phyloP scores from a whole-genome alignment of 1,140 invertebrate genomes.

The Drosophila tropicalis region DNA sequence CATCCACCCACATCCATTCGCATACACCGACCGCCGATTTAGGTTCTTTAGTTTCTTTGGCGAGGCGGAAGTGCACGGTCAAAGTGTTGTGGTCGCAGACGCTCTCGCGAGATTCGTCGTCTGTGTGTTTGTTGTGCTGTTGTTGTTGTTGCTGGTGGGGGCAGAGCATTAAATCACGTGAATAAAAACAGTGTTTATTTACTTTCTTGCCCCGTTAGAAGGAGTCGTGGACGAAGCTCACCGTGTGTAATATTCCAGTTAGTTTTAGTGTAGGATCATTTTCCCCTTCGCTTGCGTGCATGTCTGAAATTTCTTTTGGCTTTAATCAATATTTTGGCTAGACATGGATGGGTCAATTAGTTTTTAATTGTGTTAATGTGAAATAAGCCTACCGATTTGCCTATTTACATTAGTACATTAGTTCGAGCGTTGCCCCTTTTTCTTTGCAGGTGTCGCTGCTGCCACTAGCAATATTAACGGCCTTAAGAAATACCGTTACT shows the following conservation, averaged over 20 bases:
- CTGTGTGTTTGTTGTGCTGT: slow-evolving; percentile 27
- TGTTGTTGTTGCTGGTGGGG: slow-evolving; percentile 18
- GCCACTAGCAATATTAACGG: slow-evolving; percentile 21
- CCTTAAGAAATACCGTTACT: slow-evolving; percentile 37
- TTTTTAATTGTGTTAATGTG: slow-evolving; percentile 60
- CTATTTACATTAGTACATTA: not conserved
- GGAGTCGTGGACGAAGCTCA: slow-evolving; percentile 29
- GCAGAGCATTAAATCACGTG: slow-evolving; percentile 69
- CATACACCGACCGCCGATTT: not conserved
- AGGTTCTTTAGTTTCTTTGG: slow-evolving; percentile 35
- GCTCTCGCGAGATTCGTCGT: slow-evolving; percentile 17
- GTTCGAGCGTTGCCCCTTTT: slow-evolving; percentile 7
- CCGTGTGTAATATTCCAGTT: slow-evolving; percentile 45
- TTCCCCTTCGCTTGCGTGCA: slow-evolving; percentile 48
- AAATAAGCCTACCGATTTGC: slow-evolving; percentile 39
- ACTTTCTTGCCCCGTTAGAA: slow-evolving; percentile 37
- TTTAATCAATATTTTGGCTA: slow-evolving; percentile 71
- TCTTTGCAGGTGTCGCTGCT: slow-evolving; percentile 38
- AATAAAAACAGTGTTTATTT: slow-evolving; percentile 70
- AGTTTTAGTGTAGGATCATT: slow-evolving; percentile 18
- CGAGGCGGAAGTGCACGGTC: slow-evolving; percentile 33
- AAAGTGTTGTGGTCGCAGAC: slow-evolving; percentile 14
- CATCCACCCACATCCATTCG: not conserved
- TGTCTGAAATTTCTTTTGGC: slow-evolving; percentile 53
- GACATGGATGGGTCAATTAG: slow-evolving; percentile 57